Conservation (phyloP, 2,888 invertebrate genomes). For the Lasioglossum villosulum region DNA sequence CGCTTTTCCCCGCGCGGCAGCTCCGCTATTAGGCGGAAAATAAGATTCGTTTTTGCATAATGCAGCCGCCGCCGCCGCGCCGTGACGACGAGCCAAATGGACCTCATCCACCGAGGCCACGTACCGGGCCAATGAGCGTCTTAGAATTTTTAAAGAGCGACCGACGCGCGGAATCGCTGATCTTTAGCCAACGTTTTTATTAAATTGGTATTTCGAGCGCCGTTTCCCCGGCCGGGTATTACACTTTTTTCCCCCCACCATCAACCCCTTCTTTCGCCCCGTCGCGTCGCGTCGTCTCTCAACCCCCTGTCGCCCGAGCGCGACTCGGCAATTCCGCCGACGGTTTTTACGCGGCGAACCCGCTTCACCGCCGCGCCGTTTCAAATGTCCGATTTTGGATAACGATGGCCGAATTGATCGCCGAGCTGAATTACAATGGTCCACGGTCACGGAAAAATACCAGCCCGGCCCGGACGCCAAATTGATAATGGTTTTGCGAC, state of each 20-base stretch:
- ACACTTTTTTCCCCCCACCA: not conserved
- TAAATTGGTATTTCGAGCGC: slow-evolving; percentile 20
- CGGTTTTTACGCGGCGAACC: not conserved
- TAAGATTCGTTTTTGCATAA: slow-evolving; percentile 68
- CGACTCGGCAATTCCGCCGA: not conserved
- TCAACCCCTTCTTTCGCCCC: not conserved
- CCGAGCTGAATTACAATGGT: not conserved
- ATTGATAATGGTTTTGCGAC: slow-evolving; percentile 2
- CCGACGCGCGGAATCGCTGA: slow-evolving; percentile 8
- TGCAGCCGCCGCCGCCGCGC: slow-evolving; percentile 5
- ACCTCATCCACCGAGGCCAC: slow-evolving; percentile 38
- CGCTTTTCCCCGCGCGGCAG: slow-evolving; percentile 50
- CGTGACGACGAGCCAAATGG: slow-evolving; percentile 57
- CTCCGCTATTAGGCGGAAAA: slow-evolving; percentile 66
- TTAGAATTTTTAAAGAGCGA: slow-evolving; percentile 41
- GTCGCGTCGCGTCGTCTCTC: not conserved
- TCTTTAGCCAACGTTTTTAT: slow-evolving; percentile 16
- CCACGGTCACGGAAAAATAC: not conserved
- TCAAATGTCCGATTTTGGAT: slow-evolving; percentile 7
- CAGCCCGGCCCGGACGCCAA: not conserved
- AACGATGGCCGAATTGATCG: not conserved
- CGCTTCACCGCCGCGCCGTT: not conserved
- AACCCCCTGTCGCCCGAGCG: not conserved
- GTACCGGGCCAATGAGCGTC: slow-evolving; percentile 33
- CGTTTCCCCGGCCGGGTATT: slow-evolving; percentile 5